Evolutionary conservation across 2,888 invertebrate genomes (phyloP), one percentile per base, ranked within the genome.

Genomic region (Amphiduros pacificus): DNA sequence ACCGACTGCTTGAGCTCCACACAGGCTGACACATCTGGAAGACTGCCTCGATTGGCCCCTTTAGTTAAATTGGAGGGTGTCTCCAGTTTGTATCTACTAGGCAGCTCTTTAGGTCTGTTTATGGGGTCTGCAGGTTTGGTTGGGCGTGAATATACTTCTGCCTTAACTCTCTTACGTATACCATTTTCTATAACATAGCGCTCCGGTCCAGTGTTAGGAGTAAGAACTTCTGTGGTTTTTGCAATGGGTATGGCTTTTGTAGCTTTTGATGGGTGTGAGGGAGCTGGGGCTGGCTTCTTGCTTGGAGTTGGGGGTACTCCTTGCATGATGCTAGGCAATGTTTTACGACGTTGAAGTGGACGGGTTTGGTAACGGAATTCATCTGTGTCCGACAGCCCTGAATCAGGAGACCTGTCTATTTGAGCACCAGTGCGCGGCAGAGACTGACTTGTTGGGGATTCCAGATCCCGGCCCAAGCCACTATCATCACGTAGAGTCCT

Each of bases 51-150:
- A 55, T 74, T 73, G 41, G 71, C 71, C 68, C 68, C 20, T 14
- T 28, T 26, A 44, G 57, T 71, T 17, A 54, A 36, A 22, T 49
- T 40, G 24, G 66, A 50, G 31, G 56, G 61, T 24, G 60, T 73
- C 64, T 78, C 77, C 86, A 96, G 94, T 74, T 93, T 88, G 85
- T 92, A 93, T 75, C 94, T 87, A 74, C 73, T 76, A 28, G 76
- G 76, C 54, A 79, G 68, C 55, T 73, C 71, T 71, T 64, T 66
- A 64, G 48, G 91, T 87, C 74, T 81, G 79, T 89, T 63, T 44
- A 44, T 56, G 31, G 28, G 58, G 52, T 52, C 62, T 22, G 48
- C 55, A 22, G 53, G 27, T 32, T 28, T 28, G 29, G 27, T 26
- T 2, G 61, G 64, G 24, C 32, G 53, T 57, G 68, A 67, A 31